These are phyloP conservation scores for Ellobius talpinus DNA, from an alignment of 2,113 vertebrate species.

Conservation along the genomic window DNA sequence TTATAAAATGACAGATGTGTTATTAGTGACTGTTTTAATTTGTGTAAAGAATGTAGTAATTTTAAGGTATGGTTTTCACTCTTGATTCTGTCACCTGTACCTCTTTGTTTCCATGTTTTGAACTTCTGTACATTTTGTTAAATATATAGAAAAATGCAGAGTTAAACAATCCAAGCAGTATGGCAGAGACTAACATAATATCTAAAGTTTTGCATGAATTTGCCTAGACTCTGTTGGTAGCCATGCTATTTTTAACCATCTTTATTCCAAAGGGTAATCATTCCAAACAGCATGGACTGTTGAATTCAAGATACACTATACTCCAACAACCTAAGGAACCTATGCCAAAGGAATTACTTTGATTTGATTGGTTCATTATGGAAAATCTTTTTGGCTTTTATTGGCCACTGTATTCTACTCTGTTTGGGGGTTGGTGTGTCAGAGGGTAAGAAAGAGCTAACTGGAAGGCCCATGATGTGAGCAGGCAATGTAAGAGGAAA, in stretches of 20 bases:
- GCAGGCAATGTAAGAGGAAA: not conserved
- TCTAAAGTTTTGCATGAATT: slow-evolving; percentile 18
- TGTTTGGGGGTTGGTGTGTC: not conserved
- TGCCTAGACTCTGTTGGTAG: not conserved
- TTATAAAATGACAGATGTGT: slow-evolving; percentile 4
- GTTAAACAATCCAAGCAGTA: slow-evolving; percentile 1
- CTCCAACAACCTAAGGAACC: slow-evolving; percentile 12
- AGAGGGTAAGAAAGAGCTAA: not conserved
- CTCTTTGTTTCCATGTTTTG: slow-evolving; percentile 18
- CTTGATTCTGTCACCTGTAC: not conserved
- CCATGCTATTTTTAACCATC: not conserved
- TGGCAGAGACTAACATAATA: not conserved
- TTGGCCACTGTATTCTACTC: not conserved
- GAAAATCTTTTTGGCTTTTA: slow-evolving; percentile 28
- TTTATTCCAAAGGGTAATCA: not conserved
- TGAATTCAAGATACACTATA: not conserved
- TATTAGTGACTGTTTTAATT: slow-evolving; percentile 24
- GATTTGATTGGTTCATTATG: not conserved
- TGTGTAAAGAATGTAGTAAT: slow-evolving; percentile 16
- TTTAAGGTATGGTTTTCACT: slow-evolving; percentile 12
- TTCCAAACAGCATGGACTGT: not conserved
- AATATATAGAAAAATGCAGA: slow-evolving; percentile 20
- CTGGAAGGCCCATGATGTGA: not conserved
- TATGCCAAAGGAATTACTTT: slow-evolving; percentile 5
- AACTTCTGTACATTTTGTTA: slow-evolving; percentile 40